Evolutionary conservation across 2,888 invertebrate species (phyloP), one percentile per base, ranked within the genome.

Genomic region (Gerris lacustris): DNA sequence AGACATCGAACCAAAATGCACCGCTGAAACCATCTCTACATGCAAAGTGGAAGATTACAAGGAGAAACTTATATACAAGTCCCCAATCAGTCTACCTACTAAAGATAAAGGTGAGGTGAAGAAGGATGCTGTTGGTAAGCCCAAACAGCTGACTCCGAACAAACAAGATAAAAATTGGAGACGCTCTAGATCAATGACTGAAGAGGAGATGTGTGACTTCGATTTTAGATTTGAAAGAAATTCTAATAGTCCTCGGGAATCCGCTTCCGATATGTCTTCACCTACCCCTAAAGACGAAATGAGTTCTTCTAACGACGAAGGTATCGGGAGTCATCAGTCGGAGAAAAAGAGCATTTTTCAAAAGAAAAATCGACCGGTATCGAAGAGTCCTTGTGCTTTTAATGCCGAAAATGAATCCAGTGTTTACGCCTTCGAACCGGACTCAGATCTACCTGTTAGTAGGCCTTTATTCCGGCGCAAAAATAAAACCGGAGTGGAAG

Each of bases 341-440:
- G 70, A 75, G 67, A 72, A 73, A 62, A 72, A 74, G 68, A 70
- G 77, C 64, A 80, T 80, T 74, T 80, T 78, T 75, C 80, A 82
- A 66, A 84, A 83, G 74, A 79, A 84, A 68, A 82, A 74, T 81
- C 82, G 6, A 87, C 78, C 74, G 76, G 18, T 75, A 73, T 78
- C 6, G 44, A 82, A 82, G 1, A 84, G 82, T 76, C 80, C 83
- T 5, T 85, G 82, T 76, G 87, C 88, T 0, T 88, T 88, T 79
- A 87, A 87, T 0, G 86, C 86, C 0, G 86, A 86, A 75, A 87
- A 88, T 77, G 88, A 88, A 77, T 86, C 86, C 72, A 88, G 88
- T 72, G 86, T 88, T 17, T 88, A 89, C 76, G 88, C 88, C 4
- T 89, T 89, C 78, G 87, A 88, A 74, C 87, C 86, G 73, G 87